These are phyloP conservation scores for Conus betulinus DNA, from an alignment of 1,140 invertebrate genomes.

Conservation along the genomic window DNA sequence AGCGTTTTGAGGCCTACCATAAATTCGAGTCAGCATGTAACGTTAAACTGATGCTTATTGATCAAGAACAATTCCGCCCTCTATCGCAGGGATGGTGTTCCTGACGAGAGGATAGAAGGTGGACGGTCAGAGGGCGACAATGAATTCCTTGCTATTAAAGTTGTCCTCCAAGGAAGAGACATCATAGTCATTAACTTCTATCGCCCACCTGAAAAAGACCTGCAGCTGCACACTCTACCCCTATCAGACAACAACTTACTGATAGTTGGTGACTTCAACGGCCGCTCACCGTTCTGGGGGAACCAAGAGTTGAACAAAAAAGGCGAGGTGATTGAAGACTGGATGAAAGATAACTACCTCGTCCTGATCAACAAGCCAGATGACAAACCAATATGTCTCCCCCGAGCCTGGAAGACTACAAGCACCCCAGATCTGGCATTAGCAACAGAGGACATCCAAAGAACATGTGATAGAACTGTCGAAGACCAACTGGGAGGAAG, in stretches of 20 bases:
- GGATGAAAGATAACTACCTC: no score
- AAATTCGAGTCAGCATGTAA: no score
- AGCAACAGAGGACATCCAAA: background rate
- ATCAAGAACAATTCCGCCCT: no score
- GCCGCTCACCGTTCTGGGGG: slow-evolving; percentile 39
- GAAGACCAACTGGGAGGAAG: background rate
- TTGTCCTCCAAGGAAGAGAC: slow-evolving; percentile 28
- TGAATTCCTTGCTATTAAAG: slow-evolving; percentile 20
- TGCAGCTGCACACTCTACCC: background rate
- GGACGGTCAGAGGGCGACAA: slow-evolving; percentile 12
- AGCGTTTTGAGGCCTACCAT: no score
- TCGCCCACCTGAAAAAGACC: slow-evolving; percentile 28
- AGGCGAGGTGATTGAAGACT: no score
- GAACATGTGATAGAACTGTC: background rate
- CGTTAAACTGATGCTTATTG: no score
- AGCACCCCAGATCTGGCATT: slow-evolving; percentile 43
- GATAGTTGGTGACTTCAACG: slow-evolving; percentile 13
- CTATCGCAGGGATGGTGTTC: no score
- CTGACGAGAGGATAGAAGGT: no score
- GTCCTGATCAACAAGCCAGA: no score
- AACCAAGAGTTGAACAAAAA: slow-evolving; percentile 32
- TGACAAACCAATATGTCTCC: background rate
- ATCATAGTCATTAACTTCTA: slow-evolving; percentile 36
- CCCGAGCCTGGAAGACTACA: background rate
- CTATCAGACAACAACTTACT: background rate